These are phyloP conservation scores for Sminthurides bifidus DNA, from an alignment of 1,140 invertebrate species.

Conservation along the genomic window DNA sequence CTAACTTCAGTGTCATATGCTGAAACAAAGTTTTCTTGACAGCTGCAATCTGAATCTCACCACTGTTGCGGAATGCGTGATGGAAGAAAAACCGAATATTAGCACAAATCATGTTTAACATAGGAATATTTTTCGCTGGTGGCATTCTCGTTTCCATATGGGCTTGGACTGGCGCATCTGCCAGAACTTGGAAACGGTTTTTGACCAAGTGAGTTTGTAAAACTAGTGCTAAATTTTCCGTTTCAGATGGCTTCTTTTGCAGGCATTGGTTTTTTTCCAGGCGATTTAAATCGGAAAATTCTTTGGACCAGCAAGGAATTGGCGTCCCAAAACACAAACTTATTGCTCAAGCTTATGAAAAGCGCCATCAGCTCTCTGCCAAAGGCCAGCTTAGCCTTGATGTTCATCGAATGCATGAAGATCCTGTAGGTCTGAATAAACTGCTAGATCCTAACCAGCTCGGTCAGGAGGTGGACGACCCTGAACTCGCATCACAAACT, in stretches of 20 bases:
- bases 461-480: constrained; percentile 15
- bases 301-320: constrained; percentile 26
- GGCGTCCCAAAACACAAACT: constrained; percentile 75
- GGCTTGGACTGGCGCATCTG: constrained; percentile 75
- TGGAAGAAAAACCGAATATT: constrained; percentile 53
- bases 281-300: constrained; percentile 3
- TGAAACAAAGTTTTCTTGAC: neutral
- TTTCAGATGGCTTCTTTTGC: no score
- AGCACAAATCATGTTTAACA: constrained; percentile 65
- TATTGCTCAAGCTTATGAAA: constrained; percentile 77
- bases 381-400: constrained; percentile 69
- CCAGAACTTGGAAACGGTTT: constrained; percentile 70
- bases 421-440: constrained; percentile 58
- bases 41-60: constrained; percentile 40
- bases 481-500: constrained; percentile 31
- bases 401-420: constrained; percentile 69
- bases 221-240: no score
- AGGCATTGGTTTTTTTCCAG: constrained; percentile 9
- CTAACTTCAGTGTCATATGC: neutral
- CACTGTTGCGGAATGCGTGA: constrained; percentile 27
- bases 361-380: constrained; percentile 61
- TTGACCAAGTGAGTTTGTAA: constrained; percentile 35
- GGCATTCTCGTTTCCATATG: constrained; percentile 82
- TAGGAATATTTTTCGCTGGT: constrained; percentile 66
- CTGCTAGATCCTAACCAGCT: constrained; percentile 27